Evolutionary conservation across 2,797 vertebrate genomes (phyloP).

Genomic region (Taeniopygia guttata): DNA sequence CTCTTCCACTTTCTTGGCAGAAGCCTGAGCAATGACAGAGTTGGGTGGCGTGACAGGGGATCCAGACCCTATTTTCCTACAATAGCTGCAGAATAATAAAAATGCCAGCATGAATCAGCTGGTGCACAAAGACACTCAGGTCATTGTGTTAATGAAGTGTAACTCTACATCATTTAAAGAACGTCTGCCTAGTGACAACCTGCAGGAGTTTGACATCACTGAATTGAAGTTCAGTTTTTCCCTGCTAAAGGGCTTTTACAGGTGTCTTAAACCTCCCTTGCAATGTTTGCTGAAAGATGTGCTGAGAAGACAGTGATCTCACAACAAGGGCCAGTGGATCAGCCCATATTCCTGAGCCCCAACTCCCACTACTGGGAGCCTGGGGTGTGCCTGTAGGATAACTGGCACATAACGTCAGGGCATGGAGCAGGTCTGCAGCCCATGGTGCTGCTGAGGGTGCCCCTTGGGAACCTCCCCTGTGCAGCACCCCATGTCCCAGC

Average conservation of each 20-base stretch:
- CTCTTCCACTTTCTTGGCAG: background rate
- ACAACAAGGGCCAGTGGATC: background rate
- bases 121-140: background rate
- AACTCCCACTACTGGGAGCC: background rate
- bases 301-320: background rate
- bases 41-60: background rate
- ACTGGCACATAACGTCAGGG: rapidly evolving
- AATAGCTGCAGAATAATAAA: background rate
- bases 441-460: rapidly evolving
- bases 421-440: background rate
- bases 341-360: background rate
- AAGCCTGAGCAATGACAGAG: background rate
- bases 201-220: background rate
- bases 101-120: background rate
- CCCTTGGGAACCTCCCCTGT: rapidly evolving
- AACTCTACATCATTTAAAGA: background rate
- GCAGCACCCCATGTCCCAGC: background rate
- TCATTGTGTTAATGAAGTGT: background rate
- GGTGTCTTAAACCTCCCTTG: background rate
- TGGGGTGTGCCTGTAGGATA: background rate
- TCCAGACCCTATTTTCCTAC: background rate
- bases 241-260: background rate
- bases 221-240: background rate
- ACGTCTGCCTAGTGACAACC: rapidly evolving
- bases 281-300: background rate